Conservation (phyloP, 2,888 invertebrate species). For the Drosophila infuscata region DNA sequence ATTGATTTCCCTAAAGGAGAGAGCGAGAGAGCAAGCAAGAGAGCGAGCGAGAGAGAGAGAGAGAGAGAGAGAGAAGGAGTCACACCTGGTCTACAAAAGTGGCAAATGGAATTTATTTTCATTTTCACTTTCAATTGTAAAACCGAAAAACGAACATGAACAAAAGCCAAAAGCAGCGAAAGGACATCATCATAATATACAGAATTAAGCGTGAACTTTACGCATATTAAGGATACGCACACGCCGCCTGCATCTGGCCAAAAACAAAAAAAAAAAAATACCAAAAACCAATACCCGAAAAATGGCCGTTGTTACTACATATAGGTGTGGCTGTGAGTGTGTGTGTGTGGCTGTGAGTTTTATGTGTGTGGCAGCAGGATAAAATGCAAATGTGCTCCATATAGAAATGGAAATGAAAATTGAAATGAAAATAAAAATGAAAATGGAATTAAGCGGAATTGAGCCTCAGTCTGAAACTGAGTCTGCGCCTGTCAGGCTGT, state of each 20-base stretch:
- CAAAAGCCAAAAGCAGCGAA: conserved; percentile 78
- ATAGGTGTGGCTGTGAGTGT: conserved; percentile 1
- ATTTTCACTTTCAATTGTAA: conserved; percentile 31
- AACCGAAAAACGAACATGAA: conserved; percentile 55
- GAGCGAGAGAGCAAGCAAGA: neutral
- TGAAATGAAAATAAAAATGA: conserved; percentile 19
- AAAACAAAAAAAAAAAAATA: conserved; percentile 26
- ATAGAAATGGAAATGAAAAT: conserved; percentile 18
- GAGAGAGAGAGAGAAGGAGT: conserved; percentile 35
- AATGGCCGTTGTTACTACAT: conserved; percentile 32
- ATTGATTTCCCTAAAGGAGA: conserved; percentile 53
- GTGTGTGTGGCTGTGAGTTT: conserved; percentile 11
- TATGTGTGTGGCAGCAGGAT: conserved; percentile 37
- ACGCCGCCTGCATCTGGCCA: conserved; percentile 77
- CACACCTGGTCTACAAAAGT: conserved; percentile 67
- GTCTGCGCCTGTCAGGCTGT: conserved; percentile 62
- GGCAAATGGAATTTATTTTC: conserved; percentile 53
- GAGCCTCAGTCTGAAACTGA: conserved; percentile 30
- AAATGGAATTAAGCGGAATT: conserved; percentile 58
- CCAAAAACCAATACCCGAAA: conserved; percentile 41
- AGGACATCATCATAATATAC: conserved; percentile 81
- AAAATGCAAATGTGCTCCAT: conserved; percentile 66
- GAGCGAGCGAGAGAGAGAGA: neutral
- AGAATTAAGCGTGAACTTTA: conserved; percentile 84
- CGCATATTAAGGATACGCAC: conserved; percentile 83